Conservation (phyloP, 1,140 invertebrate species). For the Drosophila rhopaloa region DNA sequence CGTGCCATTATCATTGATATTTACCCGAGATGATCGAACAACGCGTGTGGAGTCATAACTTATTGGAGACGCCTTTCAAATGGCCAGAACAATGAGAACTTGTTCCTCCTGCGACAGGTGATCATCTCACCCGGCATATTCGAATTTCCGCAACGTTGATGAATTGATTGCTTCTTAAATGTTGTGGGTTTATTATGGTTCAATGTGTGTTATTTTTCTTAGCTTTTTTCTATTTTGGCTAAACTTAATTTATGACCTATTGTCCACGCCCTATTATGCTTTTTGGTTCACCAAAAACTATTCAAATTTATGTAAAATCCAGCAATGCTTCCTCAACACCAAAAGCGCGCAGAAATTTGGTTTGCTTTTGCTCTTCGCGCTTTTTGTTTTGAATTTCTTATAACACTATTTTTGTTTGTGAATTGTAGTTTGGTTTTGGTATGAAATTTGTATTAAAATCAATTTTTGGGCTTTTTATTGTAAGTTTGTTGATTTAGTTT, state of each 20-base stretch:
- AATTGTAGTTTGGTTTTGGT: too few species aligned
- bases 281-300: slow-evolving; percentile 26
- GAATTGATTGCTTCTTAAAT: slow-evolving; percentile 32
- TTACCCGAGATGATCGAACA: slow-evolving; percentile 12
- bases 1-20: slow-evolving; percentile 44
- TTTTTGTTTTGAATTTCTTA: not conserved
- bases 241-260: slow-evolving; percentile 34
- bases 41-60: slow-evolving; percentile 34
- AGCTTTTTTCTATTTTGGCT: not conserved
- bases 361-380: slow-evolving; percentile 6
- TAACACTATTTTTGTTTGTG: not conserved
- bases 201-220: not conserved
- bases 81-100: slow-evolving; percentile 71
- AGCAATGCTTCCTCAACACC: slow-evolving; percentile 22
- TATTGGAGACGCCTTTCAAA: slow-evolving; percentile 49
- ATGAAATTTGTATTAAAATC: not conserved
- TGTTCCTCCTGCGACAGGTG: slow-evolving; percentile 60
- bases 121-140: slow-evolving; percentile 2
- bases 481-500: not conserved
- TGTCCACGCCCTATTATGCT: slow-evolving; percentile 44
- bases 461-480: too few species aligned
- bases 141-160: slow-evolving; percentile 19
- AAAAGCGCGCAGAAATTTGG: slow-evolving; percentile 9
- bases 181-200: slow-evolving; percentile 12
- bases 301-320: slow-evolving; percentile 45